Conservation (phyloP, 2,888 invertebrate species). For the Andrena bicolor region DNA sequence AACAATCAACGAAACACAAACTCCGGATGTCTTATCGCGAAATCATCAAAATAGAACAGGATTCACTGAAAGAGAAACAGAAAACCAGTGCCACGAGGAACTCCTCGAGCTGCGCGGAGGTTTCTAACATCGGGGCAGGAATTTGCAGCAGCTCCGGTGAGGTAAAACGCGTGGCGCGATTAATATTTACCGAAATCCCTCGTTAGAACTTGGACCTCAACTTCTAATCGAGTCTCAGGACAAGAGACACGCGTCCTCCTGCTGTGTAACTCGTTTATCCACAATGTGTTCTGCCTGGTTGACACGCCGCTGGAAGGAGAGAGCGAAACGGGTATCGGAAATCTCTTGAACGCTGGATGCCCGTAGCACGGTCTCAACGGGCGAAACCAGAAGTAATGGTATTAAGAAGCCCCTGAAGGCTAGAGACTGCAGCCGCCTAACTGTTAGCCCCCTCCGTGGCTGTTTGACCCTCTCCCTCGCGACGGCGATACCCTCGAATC, state of each 20-base stretch:
- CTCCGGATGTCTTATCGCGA: neutral
- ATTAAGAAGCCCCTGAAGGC: conserved; percentile 83
- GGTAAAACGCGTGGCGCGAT: conserved; percentile 16
- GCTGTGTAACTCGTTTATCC: conserved; percentile 55
- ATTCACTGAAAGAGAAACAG: neutral
- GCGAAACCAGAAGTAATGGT: conserved; percentile 82
- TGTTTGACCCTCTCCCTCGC: conserved; percentile 74
- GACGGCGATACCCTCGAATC: conserved; percentile 67
- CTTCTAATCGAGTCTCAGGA: conserved; percentile 51
- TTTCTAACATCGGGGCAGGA: neutral
- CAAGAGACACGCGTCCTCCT: conserved; percentile 41
- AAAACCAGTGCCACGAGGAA: neutral
- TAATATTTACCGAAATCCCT: conserved; percentile 50
- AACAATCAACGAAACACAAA: neutral
- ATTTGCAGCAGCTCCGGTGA: neutral
- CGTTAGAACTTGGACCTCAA: conserved; percentile 32
- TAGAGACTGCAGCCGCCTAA: conserved; percentile 82
- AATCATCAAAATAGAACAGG: neutral
- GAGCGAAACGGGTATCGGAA: conserved; percentile 50
- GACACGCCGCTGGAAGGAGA: conserved; percentile 11
- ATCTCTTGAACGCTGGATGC: conserved; percentile 47
- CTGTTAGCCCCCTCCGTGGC: conserved; percentile 72
- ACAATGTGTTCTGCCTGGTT: conserved; percentile 9
- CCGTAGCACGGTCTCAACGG: conserved; percentile 45
- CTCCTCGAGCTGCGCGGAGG: neutral